phyloP scores from a whole-genome alignment of 2,797 vertebrate species.

The Oceanodroma leucorhoa region DNA sequence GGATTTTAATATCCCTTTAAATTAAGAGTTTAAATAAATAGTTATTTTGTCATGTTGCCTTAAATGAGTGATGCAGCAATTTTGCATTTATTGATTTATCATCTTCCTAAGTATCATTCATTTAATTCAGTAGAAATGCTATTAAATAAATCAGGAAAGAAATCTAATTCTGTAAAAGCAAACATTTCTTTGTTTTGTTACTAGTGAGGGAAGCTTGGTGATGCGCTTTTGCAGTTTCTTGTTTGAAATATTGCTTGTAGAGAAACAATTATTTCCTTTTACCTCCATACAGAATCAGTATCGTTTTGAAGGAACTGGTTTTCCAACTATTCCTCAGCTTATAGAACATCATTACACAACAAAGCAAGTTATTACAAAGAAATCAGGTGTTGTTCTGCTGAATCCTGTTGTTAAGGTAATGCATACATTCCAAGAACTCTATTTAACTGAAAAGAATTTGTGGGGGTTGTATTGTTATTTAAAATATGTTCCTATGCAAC shows the following conservation, averaged over 20 bases:
- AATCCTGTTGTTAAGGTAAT: constrained; percentile 92
- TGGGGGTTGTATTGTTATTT: background rate
- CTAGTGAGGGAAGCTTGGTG: background rate
- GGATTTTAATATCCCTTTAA: background rate
- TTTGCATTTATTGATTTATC: background rate
- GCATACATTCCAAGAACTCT: background rate
- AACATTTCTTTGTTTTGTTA: background rate
- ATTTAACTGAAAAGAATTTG: background rate
- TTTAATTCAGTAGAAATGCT: background rate
- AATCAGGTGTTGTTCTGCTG: constrained; percentile 91
- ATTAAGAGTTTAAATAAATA: background rate
- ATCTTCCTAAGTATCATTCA: background rate
- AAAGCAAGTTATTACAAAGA: constrained; percentile 97
- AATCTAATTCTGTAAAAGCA: background rate
- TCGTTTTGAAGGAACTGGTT: constrained; percentile 95
- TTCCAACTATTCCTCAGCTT: constrained; percentile 93
- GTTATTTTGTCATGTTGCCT: background rate
- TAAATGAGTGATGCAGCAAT: background rate
- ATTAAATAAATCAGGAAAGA: background rate
- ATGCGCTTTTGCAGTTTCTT: background rate
- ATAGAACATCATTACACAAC: constrained; percentile 94
- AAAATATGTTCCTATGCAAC: background rate
- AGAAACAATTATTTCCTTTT: constrained; percentile 20
- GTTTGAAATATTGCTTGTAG: background rate
- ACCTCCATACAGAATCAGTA: constrained; percentile 84